phyloP scores from a whole-genome alignment of 1,140 invertebrate species.

The Penaeus chinensis region DNA sequence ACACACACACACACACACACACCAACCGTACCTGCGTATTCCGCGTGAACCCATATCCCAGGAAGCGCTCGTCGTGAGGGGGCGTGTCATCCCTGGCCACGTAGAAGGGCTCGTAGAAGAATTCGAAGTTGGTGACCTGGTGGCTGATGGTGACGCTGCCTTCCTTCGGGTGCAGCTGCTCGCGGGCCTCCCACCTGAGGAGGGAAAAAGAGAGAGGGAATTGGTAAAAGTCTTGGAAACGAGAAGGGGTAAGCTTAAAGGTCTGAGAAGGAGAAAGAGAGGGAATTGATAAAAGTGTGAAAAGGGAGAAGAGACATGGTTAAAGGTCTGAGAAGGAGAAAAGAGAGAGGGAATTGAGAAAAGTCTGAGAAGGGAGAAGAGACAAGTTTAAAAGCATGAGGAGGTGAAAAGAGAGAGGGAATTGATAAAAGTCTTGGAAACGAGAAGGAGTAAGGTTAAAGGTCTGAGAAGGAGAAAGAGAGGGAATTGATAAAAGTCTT shows the following conservation, averaged over 20 bases:
- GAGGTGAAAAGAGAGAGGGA: not conserved
- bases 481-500: too few relatives aligned
- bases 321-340: not conserved
- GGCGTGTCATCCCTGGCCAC: constrained; percentile 85
- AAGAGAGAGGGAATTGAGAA: not conserved
- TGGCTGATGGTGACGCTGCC: constrained; percentile 77
- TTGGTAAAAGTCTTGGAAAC: not conserved
- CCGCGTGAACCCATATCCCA: constrained; percentile 94
- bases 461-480: too few relatives aligned
- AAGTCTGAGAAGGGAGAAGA: not conserved
- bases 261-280: too few relatives aligned
- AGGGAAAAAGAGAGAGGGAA: not conserved
- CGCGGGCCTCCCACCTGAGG: constrained; percentile 70
- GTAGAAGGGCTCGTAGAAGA: constrained; percentile 95
- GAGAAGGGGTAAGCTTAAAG: too few relatives aligned
- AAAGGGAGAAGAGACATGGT: too few relatives aligned
- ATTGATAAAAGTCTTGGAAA: too few relatives aligned
- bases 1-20: too few relatives aligned
- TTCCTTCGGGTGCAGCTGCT: constrained; percentile 67
- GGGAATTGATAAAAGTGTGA: too few relatives aligned
- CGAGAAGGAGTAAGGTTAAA: not conserved
- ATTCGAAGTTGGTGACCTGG: constrained; percentile 84
- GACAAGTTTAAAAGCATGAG: not conserved
- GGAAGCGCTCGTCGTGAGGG: constrained; percentile 89
- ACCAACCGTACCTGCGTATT: constrained; percentile 84